phyloP scores from a whole-genome alignment of 1,140 invertebrate genomes.

The Camponotus vicinus region DNA sequence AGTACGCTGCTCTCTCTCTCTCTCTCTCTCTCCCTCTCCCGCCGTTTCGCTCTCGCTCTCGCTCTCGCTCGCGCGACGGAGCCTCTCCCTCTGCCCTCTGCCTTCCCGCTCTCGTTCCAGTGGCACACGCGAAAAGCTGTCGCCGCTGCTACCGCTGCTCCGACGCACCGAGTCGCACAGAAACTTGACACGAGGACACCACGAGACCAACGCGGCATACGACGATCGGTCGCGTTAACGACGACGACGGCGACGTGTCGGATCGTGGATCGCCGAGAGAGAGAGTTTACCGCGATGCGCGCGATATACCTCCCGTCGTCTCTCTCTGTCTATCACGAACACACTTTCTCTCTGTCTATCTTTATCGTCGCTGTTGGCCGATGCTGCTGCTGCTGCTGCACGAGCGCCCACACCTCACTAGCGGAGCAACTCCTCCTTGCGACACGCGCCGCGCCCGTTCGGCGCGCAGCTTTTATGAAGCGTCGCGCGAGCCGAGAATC shows the following conservation, averaged over 20 bases:
- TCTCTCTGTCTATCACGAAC: not conserved
- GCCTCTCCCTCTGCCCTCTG: constrained; percentile 17
- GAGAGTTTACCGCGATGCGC: constrained; percentile 36
- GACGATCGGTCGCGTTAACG: constrained; percentile 56
- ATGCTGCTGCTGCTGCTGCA: constrained; percentile 53
- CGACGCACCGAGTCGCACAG: constrained; percentile 1
- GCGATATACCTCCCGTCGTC: constrained; percentile 59
- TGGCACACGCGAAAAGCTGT: constrained; percentile 46
- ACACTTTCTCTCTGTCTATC: not conserved
- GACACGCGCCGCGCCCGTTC: constrained; percentile 78
- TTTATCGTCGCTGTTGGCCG: not conserved
- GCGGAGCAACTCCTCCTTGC: constrained; percentile 72
- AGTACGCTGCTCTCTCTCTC: constrained; percentile 37
- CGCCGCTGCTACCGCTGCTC: constrained; percentile 12
- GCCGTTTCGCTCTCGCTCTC: constrained; percentile 30
- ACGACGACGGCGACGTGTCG: constrained; percentile 59
- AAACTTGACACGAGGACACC: constrained; percentile 43
- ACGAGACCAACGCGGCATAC: constrained; percentile 64
- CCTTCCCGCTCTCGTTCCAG: constrained; percentile 16
- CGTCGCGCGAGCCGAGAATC: constrained; percentile 82
- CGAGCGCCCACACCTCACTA: constrained; percentile 72
- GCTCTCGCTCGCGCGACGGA: not conserved
- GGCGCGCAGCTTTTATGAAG: constrained; percentile 83
- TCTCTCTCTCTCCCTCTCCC: constrained; percentile 43
- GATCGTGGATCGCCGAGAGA: constrained; percentile 7